phyloP scores from a whole-genome alignment of 2,888 invertebrate species.

The Eulithis testata region DNA sequence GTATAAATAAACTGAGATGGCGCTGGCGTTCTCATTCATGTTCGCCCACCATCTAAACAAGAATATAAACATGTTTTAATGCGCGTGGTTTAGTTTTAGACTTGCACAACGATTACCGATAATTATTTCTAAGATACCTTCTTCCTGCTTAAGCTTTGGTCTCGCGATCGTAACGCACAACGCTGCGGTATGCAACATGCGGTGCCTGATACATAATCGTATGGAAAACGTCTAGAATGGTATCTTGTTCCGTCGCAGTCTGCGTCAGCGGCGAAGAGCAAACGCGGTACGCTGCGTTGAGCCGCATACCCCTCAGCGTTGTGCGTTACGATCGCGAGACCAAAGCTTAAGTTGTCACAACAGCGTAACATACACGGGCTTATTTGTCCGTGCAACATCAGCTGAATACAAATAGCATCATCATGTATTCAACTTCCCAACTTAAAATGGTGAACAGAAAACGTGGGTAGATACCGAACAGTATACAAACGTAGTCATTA shows the following conservation, averaged over 20 bases:
- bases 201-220: too few relatives aligned
- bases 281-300: too few relatives aligned
- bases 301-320: too few relatives aligned
- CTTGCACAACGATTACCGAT: not conserved
- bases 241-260: too few relatives aligned
- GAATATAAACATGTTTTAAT: slow-evolving; percentile 8
- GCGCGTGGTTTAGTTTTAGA: slow-evolving; percentile 3
- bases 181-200: too few relatives aligned
- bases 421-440: not conserved
- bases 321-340: too few relatives aligned
- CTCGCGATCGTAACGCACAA: too few relatives aligned
- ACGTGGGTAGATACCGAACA: not conserved
- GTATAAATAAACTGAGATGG: slow-evolving; percentile 28
- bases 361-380: not conserved
- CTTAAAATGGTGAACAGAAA: not conserved
- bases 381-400: not conserved
- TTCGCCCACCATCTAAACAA: slow-evolving; percentile 24
- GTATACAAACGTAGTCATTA: not conserved
- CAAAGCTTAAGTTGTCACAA: too few relatives aligned
- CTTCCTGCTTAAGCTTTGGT: too few relatives aligned
- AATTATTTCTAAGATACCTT: not conserved
- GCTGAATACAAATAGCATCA: not conserved
- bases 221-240: too few relatives aligned
- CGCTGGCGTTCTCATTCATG: slow-evolving; percentile 26
- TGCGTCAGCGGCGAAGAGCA: too few relatives aligned